A percentile compares a stretch with the other conserved stretches of the same genome.
Conservation (phyloP, 2,797 vertebrate species). For the Eulemur mongoz region DNA sequence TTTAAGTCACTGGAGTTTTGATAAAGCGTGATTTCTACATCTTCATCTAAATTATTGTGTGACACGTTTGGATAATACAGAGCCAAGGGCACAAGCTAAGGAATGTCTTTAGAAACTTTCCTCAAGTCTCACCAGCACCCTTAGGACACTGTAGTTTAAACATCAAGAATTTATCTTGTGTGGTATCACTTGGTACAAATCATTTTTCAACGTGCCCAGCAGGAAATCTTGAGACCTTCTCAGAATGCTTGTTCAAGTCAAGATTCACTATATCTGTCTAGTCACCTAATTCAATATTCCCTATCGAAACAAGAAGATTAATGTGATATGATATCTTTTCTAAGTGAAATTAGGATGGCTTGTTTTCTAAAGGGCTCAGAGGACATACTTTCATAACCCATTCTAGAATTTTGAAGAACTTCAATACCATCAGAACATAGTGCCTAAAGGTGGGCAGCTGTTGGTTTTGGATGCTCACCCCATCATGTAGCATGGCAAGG, state of each 20-base stretch:
- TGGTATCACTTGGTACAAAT: background rate
- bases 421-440: background rate
- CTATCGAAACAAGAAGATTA: constrained; percentile 17
- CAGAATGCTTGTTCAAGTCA: background rate
- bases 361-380: constrained; percentile 34
- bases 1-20: background rate
- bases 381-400: background rate
- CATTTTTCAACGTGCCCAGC: constrained; percentile 10
- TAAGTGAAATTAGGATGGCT: constrained; percentile 23
- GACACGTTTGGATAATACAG: background rate
- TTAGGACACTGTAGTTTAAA: background rate
- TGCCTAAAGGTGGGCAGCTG: background rate
- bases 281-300: background rate
- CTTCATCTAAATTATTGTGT: background rate
- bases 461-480: background rate
- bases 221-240: constrained; percentile 26
- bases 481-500: rapidly evolving
- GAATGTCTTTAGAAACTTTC: background rate
- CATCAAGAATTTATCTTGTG: background rate
- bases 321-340: background rate
- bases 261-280: background rate
- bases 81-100: background rate
- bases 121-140: background rate
- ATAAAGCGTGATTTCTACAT: background rate
- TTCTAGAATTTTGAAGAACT: constrained; percentile 12